These are phyloP conservation scores for Penaeus indicus DNA, from an alignment of 1,140 invertebrate species.

Conservation along the genomic window DNA sequence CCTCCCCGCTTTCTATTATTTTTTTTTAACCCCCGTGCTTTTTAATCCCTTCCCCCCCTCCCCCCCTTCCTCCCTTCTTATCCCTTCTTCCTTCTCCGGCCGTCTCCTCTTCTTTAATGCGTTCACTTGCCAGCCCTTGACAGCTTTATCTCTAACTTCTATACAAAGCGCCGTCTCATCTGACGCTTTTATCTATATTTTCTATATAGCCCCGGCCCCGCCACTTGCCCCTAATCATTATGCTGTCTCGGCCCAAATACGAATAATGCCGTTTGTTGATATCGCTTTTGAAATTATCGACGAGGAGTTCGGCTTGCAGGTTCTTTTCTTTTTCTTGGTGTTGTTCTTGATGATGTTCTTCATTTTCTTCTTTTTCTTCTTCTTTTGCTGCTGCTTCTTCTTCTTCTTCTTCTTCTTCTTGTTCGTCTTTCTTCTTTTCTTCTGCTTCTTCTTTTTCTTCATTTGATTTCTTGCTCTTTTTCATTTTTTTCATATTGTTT, in stretches of 20 bases:
- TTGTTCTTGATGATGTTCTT: too few species aligned
- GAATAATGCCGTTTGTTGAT: conserved; percentile 4
- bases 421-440: not conserved
- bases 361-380: too few species aligned
- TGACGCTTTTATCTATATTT: conserved; percentile 21
- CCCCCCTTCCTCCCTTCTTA: not conserved
- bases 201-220: conserved; percentile 24
- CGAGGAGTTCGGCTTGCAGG: too few species aligned
- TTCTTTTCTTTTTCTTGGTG: too few species aligned
- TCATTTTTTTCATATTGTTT: not conserved
- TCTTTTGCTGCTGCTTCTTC: too few species aligned
- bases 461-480: not conserved
- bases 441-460: not conserved
- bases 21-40: too few species aligned
- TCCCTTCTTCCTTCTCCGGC: not conserved
- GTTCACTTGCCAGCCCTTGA: conserved; percentile 10
- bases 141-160: conserved; percentile 21
- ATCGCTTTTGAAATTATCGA: not conserved
- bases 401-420: not conserved
- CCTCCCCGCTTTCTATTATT: not conserved
- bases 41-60: not conserved
- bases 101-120: conserved; percentile 5
- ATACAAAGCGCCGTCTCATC: conserved; percentile 10
- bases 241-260: conserved; percentile 21
- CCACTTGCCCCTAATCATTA: conserved; percentile 23